Conservation (phyloP, 2,797 vertebrate genomes). For the Labroides dimidiatus region DNA sequence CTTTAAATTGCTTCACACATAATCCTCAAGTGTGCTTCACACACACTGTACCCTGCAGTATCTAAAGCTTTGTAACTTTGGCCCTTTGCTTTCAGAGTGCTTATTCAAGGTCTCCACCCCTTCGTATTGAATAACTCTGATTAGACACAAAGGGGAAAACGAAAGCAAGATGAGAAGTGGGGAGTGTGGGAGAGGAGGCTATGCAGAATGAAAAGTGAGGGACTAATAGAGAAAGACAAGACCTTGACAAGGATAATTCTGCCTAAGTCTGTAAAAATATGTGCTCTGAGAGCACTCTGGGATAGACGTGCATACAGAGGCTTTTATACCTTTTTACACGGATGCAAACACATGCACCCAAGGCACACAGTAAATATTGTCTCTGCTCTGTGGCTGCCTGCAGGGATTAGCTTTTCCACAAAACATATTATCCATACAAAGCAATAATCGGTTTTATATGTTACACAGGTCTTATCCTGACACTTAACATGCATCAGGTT, state of each 20-base stretch:
- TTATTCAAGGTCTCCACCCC: slow-evolving; percentile 53
- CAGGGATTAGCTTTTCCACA: neutral
- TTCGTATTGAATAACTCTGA: slow-evolving; percentile 46
- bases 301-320: slow-evolving; percentile 13
- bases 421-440: slow-evolving; percentile 1
- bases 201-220: slow-evolving; percentile 25
- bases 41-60: neutral
- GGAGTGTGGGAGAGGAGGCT: slow-evolving; percentile 33
- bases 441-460: neutral
- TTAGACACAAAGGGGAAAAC: slow-evolving; percentile 47
- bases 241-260: slow-evolving; percentile 62
- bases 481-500: neutral
- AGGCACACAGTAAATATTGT: slow-evolving; percentile 11
- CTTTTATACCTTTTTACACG: neutral
- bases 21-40: neutral
- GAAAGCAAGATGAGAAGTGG: slow-evolving; percentile 3
- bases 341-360: slow-evolving; percentile 1
- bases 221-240: slow-evolving; percentile 32
- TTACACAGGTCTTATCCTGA: neutral
- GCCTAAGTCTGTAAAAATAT: slow-evolving; percentile 47
- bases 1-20: neutral
- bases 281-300: slow-evolving; percentile 19
- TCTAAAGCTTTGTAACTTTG: slow-evolving; percentile 1
- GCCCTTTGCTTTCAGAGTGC: slow-evolving; percentile 15
- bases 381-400: neutral